Base-by-base conservation (phyloP, 2,888 invertebrate genomes). In the Lasiommata megera region DNA sequence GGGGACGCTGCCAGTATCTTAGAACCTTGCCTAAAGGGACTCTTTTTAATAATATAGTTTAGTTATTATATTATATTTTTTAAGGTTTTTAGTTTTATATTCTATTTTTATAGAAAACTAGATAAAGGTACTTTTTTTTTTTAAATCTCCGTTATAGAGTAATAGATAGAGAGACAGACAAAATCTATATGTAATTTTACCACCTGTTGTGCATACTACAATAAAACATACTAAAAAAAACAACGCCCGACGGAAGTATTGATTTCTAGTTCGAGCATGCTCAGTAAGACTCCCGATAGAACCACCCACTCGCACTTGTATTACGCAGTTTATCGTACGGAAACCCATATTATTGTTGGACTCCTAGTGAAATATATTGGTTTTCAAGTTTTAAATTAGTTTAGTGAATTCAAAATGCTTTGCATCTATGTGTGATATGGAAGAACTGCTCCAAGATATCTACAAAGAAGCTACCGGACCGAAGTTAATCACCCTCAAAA, bases 401-500 rank as follows among this genome's bases (percentile, higher is more conserved):
- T 16, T 43, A 53, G 46, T 46, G 16, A 14, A 6, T 11, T 2
- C 9, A 66, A 63, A 52, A 66, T 68, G 67, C 64, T 65, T 66
- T 66, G 61, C 57, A 54, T 56, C 56, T 61, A 60, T 65, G 69
- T 54, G 70, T 72, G 73, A 70, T 61, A 97, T 98, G 97, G 97
- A 98, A 92, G 96, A 97, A 84, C 92, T 97, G 71, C 92, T 98
- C 66, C 93, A 94, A 80, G 95, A 95, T 82, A 94, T 98, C 73
- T 93, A 95, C 69, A 96, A 95, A 84, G 97, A 98, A 90, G 95
- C 97, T 61, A 93, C 94, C 51, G 95, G 95, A 71, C 94, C 95
- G 28, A 98, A 97, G 84, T 90, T 95, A 72, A 92, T 93, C 58
- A 92, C 93, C 67, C 85, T 98, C 69, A 94, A 95, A 76, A 95